phyloP scores from a whole-genome alignment of 2,113 vertebrate species.

The Mormyrus iriodes region DNA sequence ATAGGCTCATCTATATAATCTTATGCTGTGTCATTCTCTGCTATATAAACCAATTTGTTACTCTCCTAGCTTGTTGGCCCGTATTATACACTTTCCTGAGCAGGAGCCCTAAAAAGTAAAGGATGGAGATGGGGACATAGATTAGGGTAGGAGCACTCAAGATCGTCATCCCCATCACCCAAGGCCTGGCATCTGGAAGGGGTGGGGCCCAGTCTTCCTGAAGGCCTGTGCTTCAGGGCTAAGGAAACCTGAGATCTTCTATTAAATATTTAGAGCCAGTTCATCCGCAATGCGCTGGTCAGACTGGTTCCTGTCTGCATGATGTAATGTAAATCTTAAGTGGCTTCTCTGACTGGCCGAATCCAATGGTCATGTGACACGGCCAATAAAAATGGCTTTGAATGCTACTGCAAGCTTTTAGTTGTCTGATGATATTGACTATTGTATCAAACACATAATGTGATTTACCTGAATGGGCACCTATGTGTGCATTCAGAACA shows the following conservation, averaged over 20 bases:
- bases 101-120: not conserved
- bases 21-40: not conserved
- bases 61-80: not conserved
- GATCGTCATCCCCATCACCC: not conserved
- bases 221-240: conserved; percentile 57
- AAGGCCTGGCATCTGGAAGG: not conserved
- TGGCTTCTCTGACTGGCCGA: conserved; percentile 42
- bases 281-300: conserved; percentile 69
- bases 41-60: not conserved
- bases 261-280: conserved; percentile 69
- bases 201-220: conserved; percentile 34
- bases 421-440: not conserved
- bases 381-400: conserved; percentile 8
- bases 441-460: not conserved
- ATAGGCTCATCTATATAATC: not conserved
- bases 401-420: not conserved
- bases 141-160: not conserved
- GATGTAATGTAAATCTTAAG: conserved; percentile 55
- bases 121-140: not conserved
- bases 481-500: not conserved
- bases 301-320: conserved; percentile 50
- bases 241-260: conserved; percentile 61
- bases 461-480: not conserved
- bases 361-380: conserved; percentile 48
- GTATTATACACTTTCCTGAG: not conserved